Conservation (phyloP, 2,113 vertebrate genomes). For the Thalassoma bifasciatum region DNA sequence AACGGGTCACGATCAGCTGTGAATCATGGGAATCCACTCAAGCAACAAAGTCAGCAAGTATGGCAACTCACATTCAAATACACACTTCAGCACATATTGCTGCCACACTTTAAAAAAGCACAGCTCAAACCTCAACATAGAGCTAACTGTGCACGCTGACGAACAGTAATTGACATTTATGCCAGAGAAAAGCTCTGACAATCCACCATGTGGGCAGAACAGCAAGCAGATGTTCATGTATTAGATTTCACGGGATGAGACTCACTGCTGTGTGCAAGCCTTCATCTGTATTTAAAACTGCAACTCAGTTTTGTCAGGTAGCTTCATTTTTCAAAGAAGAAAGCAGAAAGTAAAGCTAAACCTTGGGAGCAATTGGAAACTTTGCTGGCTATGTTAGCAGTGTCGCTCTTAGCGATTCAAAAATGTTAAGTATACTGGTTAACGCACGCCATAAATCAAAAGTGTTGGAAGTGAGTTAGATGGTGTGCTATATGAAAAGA, state of each 20-base stretch:
- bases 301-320: conserved; percentile 9
- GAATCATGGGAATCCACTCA: conserved; percentile 32
- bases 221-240: conserved; percentile 14
- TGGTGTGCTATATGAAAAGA: background rate
- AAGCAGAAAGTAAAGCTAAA: conserved; percentile 18
- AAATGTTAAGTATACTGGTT: conserved; percentile 20
- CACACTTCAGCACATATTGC: background rate
- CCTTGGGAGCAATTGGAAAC: conserved; percentile 2
- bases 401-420: background rate
- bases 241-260: background rate
- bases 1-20: conserved; percentile 28
- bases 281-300: conserved; percentile 40
- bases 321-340: conserved; percentile 16
- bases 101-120: background rate
- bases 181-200: conserved; percentile 3
- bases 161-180: conserved; percentile 4
- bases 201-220: background rate
- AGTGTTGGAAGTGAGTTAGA: background rate
- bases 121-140: conserved; percentile 20
- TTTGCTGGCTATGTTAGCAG: background rate
- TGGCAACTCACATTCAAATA: conserved; percentile 23
- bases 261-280: conserved; percentile 2
- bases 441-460: background rate
- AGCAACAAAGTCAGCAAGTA: conserved; percentile 34
- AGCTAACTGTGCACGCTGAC: background rate